These are phyloP conservation scores for Ormyrus rosae DNA, from an alignment of 2,888 invertebrate species.

Conservation along the genomic window DNA sequence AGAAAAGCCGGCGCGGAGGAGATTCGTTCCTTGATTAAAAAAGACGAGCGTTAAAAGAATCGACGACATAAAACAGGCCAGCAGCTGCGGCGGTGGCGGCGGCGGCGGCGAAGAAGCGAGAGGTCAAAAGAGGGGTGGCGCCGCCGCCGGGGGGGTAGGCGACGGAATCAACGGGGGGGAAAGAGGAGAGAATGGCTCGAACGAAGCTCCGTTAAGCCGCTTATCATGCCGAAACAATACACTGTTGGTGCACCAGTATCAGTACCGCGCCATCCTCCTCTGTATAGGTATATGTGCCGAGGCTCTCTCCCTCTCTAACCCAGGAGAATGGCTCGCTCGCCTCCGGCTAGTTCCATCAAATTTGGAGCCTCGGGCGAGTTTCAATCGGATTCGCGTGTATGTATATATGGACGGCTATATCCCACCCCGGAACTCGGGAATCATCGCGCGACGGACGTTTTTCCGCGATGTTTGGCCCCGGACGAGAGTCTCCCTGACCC, in stretches of 20 bases:
- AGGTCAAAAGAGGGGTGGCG: slow-evolving; percentile 20
- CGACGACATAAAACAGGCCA: slow-evolving; percentile 40
- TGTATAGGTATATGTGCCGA: neutral
- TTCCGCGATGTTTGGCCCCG: neutral
- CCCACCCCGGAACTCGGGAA: slow-evolving; percentile 1
- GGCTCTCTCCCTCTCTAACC: neutral
- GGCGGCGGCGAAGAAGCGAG: neutral
- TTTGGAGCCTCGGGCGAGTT: slow-evolving; percentile 72
- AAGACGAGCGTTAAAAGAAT: slow-evolving; percentile 45
- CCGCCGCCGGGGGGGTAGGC: neutral
- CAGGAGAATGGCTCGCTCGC: slow-evolving; percentile 4
- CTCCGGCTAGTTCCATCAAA: slow-evolving; percentile 58
- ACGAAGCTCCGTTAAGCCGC: slow-evolving; percentile 75
- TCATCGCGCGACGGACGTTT: slow-evolving; percentile 12
- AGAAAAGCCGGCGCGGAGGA: neutral
- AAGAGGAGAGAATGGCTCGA: slow-evolving; percentile 61
- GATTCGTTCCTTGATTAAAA: slow-evolving; percentile 49
- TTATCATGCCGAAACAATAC: slow-evolving; percentile 76
- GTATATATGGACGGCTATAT: neutral
- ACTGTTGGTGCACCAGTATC: slow-evolving; percentile 76
- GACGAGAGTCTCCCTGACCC: neutral
- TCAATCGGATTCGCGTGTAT: slow-evolving; percentile 63
- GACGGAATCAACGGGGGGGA: slow-evolving; percentile 8
- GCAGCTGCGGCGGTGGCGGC: slow-evolving; percentile 13
- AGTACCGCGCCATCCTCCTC: slow-evolving; percentile 67